These are phyloP conservation scores for Periophthalmus modestus DNA, from an alignment of 2,113 vertebrate species.

Conservation along the genomic window DNA sequence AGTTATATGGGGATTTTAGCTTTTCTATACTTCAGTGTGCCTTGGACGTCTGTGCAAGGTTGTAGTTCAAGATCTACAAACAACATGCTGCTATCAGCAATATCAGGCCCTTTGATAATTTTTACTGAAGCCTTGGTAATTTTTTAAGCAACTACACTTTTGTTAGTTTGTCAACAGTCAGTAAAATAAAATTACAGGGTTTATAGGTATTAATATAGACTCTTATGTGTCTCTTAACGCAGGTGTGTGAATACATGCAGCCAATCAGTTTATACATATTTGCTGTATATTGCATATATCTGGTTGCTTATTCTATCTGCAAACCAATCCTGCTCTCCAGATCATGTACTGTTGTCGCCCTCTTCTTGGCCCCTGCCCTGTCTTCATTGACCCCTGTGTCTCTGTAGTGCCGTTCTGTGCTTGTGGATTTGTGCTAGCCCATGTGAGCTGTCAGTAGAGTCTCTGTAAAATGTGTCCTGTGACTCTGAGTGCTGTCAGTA, in stretches of 20 bases:
- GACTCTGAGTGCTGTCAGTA: slow-evolving; percentile 26
- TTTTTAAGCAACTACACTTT: slow-evolving; percentile 13
- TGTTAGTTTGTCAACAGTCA: background rate
- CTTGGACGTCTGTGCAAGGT: slow-evolving; percentile 56
- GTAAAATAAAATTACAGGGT: background rate
- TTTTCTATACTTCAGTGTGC: slow-evolving; percentile 53
- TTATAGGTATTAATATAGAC: slow-evolving; percentile 5
- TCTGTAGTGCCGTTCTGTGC: slow-evolving; percentile 70
- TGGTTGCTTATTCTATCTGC: slow-evolving; percentile 29
- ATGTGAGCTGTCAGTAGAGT: slow-evolving; percentile 62
- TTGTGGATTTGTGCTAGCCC: slow-evolving; percentile 69
- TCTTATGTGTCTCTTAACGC: slow-evolving; percentile 31
- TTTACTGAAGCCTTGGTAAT: background rate
- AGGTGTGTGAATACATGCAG: slow-evolving; percentile 34
- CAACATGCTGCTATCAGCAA: slow-evolving; percentile 28
- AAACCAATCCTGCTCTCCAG: slow-evolving; percentile 17
- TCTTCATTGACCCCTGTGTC: slow-evolving; percentile 30
- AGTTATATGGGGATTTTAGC: slow-evolving; percentile 33
- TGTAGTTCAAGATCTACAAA: slow-evolving; percentile 40
- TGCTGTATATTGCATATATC: slow-evolving; percentile 47
- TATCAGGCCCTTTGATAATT: slow-evolving; percentile 3
- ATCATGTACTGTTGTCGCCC: slow-evolving; percentile 25
- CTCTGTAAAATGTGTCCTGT: slow-evolving; percentile 30
- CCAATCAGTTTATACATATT: slow-evolving; percentile 41
- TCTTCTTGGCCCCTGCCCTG: slow-evolving; percentile 32